Conservation (phyloP, 1,140 invertebrate species). For the Diachasmimorpha longicaudata region DNA sequence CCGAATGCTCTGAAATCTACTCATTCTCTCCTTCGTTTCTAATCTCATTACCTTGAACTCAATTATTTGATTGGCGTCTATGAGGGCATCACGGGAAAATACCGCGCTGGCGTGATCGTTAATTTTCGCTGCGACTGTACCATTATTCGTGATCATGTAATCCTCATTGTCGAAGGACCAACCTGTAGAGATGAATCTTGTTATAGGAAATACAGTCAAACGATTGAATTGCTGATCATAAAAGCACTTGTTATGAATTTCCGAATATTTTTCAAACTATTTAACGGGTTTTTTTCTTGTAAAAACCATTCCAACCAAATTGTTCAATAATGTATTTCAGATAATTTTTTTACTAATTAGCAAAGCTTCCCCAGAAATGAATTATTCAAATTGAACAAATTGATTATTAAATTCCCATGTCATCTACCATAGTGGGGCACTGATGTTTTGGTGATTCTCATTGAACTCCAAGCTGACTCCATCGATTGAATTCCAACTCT, state of each 20-base stretch:
- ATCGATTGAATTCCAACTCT: constrained; percentile 36
- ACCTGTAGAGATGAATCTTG: constrained; percentile 10
- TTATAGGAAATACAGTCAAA: no score
- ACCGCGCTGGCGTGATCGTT: constrained; percentile 32
- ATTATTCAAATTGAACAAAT: no score
- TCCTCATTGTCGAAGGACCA: constrained; percentile 33
- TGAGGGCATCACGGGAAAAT: constrained; percentile 34
- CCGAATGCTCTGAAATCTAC: neutral
- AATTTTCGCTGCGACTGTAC: constrained; percentile 33
- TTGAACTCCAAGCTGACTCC: constrained; percentile 34
- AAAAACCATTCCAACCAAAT: no score
- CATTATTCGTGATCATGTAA: constrained; percentile 34
- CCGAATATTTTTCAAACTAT: no score
- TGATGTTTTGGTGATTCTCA: constrained; percentile 30
- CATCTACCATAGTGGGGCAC: constrained; percentile 34
- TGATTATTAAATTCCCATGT: neutral
- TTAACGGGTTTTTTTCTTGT: no score
- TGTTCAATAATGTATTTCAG: no score
- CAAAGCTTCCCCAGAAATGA: no score
- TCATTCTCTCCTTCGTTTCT: neutral
- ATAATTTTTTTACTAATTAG: no score
- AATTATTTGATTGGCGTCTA: constrained; percentile 39
- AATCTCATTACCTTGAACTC: constrained; percentile 37
- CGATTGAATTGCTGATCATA: no score
- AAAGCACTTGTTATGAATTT: no score